Percentiles rank a stretch among this genome's conserved stretches.
Evolutionary conservation across 2,888 invertebrate genomes (phyloP).

Genomic region (Tetragonula carbonaria): DNA sequence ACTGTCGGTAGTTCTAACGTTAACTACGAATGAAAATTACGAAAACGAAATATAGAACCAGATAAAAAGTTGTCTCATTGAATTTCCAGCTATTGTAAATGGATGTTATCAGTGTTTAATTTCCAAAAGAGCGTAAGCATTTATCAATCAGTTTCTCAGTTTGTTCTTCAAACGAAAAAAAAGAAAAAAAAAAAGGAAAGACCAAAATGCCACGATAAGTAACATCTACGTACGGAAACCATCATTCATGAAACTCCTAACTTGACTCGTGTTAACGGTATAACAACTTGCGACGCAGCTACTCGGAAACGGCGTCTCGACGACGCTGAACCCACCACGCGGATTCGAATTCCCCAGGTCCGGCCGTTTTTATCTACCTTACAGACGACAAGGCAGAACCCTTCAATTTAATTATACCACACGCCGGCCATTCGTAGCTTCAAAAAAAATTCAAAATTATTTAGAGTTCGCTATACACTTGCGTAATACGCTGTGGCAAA

Average conservation of each 20-base stretch:
- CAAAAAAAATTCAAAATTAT: background rate
- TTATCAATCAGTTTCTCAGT: background rate
- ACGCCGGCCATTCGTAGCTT: background rate
- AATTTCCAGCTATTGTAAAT: too few species aligned
- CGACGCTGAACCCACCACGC: constrained; percentile 21
- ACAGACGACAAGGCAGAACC: background rate
- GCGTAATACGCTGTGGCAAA: background rate
- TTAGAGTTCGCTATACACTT: background rate
- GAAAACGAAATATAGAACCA: too few species aligned
- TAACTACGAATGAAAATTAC: too few species aligned
- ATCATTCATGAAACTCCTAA: constrained; percentile 40
- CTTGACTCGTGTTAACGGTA: constrained; percentile 66
- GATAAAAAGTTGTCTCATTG: too few species aligned
- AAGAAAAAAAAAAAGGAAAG: background rate
- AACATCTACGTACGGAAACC: background rate
- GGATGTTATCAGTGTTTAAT: too few species aligned
- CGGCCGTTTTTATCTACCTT: constrained; percentile 2
- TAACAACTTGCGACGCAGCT: constrained; percentile 61
- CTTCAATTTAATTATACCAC: background rate
- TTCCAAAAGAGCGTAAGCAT: background rate
- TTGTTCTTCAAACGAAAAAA: background rate
- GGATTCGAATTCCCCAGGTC: constrained; percentile 35
- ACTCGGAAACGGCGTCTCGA: constrained; percentile 63
- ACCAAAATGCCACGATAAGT: background rate
- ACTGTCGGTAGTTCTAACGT: too few species aligned